A percentile compares a stretch with the other conserved stretches of the same genome.
Conservation (phyloP, 2,797 vertebrate genomes). For the Bucorvus abyssinicus region DNA sequence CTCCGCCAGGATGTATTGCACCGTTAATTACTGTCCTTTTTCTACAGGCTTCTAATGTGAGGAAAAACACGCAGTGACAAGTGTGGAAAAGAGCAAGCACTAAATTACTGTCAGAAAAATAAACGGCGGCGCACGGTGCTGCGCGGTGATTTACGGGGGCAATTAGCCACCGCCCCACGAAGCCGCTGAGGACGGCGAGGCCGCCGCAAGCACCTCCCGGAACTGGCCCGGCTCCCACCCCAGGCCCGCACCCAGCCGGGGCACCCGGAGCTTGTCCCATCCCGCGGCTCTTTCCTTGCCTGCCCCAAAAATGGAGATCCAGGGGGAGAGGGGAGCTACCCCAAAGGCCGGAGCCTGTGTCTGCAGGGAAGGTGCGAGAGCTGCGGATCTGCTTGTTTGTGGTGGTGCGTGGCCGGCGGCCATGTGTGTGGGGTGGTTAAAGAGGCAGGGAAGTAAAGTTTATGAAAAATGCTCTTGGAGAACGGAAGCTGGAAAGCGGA, state of each 20-base stretch:
- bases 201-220: background rate
- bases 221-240: background rate
- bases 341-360: background rate
- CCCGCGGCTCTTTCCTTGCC: background rate
- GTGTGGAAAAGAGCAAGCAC: constrained; percentile 99
- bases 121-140: constrained; percentile 91
- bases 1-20: constrained; percentile 84
- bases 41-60: constrained; percentile 98
- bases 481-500: background rate
- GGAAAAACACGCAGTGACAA: constrained; percentile 99
- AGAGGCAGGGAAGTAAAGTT: background rate
- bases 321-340: background rate
- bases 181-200: constrained; percentile 85
- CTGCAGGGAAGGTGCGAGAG: fast-evolving
- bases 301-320: fast-evolving
- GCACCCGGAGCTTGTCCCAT: background rate
- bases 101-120: constrained; percentile 99
- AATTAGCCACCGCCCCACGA: constrained; percentile 97
- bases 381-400: background rate
- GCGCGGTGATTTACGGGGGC: constrained; percentile 98
- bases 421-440: background rate
- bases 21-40: constrained; percentile 99
- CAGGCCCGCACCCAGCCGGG: background rate
- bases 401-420: background rate
- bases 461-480: background rate